These are phyloP conservation scores for Cygnus olor DNA, from an alignment of 2,797 vertebrate genomes.

Conservation along the genomic window DNA sequence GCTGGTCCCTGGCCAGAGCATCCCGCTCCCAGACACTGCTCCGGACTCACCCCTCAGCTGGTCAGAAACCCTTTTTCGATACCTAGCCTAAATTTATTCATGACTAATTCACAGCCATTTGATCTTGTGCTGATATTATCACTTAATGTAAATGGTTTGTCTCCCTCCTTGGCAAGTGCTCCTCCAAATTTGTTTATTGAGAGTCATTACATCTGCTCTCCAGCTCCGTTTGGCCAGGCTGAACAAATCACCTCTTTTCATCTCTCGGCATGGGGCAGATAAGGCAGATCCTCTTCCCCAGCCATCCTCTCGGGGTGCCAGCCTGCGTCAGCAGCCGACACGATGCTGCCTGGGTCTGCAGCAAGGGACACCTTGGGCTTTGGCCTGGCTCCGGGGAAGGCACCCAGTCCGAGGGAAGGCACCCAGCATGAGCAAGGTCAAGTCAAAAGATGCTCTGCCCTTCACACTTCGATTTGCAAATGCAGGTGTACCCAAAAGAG, in stretches of 20 bases:
- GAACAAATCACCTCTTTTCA: neutral
- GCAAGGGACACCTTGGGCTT: neutral
- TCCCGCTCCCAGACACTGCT: neutral
- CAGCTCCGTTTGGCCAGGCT: neutral
- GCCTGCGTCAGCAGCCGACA: no score
- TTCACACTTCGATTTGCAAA: neutral
- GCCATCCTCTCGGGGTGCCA: no score
- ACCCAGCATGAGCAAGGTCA: neutral
- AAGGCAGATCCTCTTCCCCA: neutral
- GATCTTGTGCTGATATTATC: neutral
- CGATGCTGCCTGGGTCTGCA: neutral
- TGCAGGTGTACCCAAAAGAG: neutral
- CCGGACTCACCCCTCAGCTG: neutral
- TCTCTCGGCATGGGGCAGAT: neutral
- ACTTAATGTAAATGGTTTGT: neutral
- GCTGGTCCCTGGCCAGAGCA: fast-evolving
- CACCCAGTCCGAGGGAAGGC: no score
- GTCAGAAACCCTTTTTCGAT: neutral
- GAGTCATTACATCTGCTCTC: neutral
- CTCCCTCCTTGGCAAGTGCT: neutral
- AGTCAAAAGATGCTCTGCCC: neutral
- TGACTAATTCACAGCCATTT: neutral
- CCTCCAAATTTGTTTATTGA: neutral
- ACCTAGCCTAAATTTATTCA: neutral
- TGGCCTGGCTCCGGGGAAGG: neutral